Base-by-base conservation (phyloP, 2,888 invertebrate species). In the Orthosia incerta region DNA sequence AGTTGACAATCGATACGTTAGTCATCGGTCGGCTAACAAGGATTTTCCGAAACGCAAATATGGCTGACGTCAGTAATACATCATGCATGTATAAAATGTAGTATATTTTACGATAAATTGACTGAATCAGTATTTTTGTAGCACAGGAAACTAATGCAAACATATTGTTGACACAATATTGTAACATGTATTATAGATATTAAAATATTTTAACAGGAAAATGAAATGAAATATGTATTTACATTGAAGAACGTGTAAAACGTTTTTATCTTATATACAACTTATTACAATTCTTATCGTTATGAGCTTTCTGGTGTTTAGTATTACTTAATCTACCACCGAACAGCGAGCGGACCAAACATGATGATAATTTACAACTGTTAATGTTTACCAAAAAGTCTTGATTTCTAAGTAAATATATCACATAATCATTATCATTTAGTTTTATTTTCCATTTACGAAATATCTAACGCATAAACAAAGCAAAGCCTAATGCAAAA, bases 121-220 rank as follows among this genome's bases (percentile, higher is more conserved):
- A 79, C 84, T 81, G 77, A 82, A 85, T 85, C 86, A 86, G 86
- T 85, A 85, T 86, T 86, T 84, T 83, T 77, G 71, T 74, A 71
- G 61, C 61, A 73, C 78, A 83, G 76, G 84, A 73, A 81, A 79
- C 66, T 67, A 74, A 71, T 63, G 72, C 79, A 71, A 81, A 82
- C 23, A 74, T 64, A 79, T 56, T 72, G 63, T 70, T 57, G 26
- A 53, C 56, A 69, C 63, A 51, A 60, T 74, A 68, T 71, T 71
- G 55, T 63, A 62, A 66, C 57, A 63, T 51, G 57, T 74, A 67
- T 50, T 60, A 63, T 65, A 80, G 45, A 64, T 67, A 61, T 46
- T 71, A 57, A 45, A 65, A 50, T 59, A 63, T 56, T 71, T 71
- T n/a, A 81, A 66, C 81, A 84, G 81, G 81, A 83, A 80, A 81